Evolutionary conservation across 2,797 vertebrate species (phyloP).

Genomic region (Galago senegalensis): DNA sequence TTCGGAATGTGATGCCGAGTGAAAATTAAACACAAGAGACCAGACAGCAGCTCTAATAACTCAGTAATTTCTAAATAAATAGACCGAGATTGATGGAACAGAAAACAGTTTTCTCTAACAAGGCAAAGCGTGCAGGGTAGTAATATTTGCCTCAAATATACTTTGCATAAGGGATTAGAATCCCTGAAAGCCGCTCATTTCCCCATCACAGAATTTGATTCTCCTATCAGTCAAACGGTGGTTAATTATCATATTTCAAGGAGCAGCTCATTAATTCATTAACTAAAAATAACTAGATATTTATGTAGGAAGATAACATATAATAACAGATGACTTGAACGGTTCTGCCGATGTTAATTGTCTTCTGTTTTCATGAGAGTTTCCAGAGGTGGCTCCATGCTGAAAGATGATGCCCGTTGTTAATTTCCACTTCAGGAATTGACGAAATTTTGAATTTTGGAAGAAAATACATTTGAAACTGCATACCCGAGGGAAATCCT

Average conservation of each 20-base stretch:
- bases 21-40: conserved; percentile 90
- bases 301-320: conserved; percentile 76
- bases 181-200: conserved; percentile 82
- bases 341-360: background rate
- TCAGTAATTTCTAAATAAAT: conserved; percentile 90
- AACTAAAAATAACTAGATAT: conserved; percentile 82
- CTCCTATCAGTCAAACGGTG: conserved; percentile 81
- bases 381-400: conserved; percentile 63
- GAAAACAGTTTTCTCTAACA: conserved; percentile 85
- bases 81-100: conserved; percentile 89
- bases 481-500: background rate
- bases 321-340: conserved; percentile 60
- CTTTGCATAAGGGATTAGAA: conserved; percentile 80
- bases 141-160: conserved; percentile 81
- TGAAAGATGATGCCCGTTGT: conserved; percentile 55
- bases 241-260: conserved; percentile 85
- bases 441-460: conserved; percentile 68
- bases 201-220: conserved; percentile 78
- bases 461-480: conserved; percentile 67
- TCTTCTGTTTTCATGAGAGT: conserved; percentile 66
- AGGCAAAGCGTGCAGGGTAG: conserved; percentile 65
- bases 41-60: conserved; percentile 88
- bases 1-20: conserved; percentile 89
- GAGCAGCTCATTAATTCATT: conserved; percentile 82
- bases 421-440: conserved; percentile 61